Conservation (phyloP, 2,113 vertebrate genomes). For the Rhagologus leucostigma region DNA sequence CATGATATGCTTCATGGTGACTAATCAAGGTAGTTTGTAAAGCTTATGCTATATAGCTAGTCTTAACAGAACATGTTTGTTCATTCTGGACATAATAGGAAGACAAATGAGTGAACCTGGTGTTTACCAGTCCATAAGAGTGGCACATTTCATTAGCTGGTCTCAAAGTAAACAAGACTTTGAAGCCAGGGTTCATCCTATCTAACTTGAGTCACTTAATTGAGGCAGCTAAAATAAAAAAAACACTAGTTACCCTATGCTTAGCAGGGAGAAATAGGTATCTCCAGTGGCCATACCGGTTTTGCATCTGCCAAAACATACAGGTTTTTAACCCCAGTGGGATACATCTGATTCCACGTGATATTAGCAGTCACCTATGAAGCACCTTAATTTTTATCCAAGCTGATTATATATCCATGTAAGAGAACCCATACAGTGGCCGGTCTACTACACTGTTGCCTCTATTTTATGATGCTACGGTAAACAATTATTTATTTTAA, state of each 20-base stretch:
- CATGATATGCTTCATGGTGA: not conserved
- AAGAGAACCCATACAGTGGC: not conserved
- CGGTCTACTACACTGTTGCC: not conserved
- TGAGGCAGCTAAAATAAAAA: not conserved
- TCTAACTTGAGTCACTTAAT: not conserved
- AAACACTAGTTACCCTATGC: not conserved
- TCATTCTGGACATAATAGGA: not conserved
- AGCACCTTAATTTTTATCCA: not conserved
- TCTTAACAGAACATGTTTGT: not conserved
- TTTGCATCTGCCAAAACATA: not conserved
- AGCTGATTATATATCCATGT: not conserved
- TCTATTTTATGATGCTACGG: not conserved
- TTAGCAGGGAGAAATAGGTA: not conserved
- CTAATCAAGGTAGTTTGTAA: slow-evolving; percentile 10
- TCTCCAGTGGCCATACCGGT: not conserved
- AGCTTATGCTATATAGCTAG: not conserved
- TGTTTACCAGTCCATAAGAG: not conserved
- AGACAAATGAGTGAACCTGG: not conserved
- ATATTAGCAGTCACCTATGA: not conserved
- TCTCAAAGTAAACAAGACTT: slow-evolving; percentile 21
- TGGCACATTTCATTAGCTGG: not conserved
- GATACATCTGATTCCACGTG: not conserved
- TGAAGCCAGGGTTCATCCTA: not conserved
- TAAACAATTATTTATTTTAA: not conserved
- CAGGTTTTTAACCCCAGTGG: not conserved